Conservation (phyloP, 2,888 invertebrate species). For the Drosophila multiciliata region DNA sequence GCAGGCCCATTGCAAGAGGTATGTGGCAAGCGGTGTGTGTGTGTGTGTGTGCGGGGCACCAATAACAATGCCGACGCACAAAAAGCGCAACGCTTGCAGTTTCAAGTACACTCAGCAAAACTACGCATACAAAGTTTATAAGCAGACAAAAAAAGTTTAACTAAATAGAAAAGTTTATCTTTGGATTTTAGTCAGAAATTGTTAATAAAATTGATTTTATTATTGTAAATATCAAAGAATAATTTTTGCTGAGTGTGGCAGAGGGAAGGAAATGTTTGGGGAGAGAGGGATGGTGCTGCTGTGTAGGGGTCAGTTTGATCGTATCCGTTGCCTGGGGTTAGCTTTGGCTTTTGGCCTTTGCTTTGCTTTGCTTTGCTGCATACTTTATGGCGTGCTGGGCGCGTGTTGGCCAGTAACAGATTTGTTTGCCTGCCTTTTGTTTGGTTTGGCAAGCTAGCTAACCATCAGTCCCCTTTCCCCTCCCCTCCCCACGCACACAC, state of each 20-base stretch:
- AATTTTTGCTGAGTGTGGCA: not conserved
- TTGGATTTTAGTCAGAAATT: not conserved
- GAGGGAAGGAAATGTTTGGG: not conserved
- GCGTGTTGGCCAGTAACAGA: slow-evolving; percentile 71
- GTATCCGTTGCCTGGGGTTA: slow-evolving; percentile 9
- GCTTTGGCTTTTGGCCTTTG: slow-evolving; percentile 20
- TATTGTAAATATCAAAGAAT: not conserved
- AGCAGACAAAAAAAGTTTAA: not conserved
- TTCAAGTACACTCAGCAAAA: slow-evolving; percentile 15
- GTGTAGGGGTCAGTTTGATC: slow-evolving; percentile 44
- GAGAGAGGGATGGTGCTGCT: not conserved
- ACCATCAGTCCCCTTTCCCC: not conserved
- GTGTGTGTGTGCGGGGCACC: not conserved
- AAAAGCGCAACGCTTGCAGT: slow-evolving; percentile 52
- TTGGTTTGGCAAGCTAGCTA: slow-evolving; percentile 34
- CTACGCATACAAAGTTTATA: not conserved
- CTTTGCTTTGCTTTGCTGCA: slow-evolving; percentile 55
- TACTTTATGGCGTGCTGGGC: slow-evolving; percentile 71
- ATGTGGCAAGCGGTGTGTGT: not conserved
- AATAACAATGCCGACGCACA: slow-evolving; percentile 37
- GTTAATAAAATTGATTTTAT: not conserved
- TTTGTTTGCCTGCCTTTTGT: slow-evolving; percentile 71
- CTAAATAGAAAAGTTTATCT: not conserved
- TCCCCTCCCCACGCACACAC: not conserved
- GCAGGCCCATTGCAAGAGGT: slow-evolving; percentile 7